Percentiles rank a stretch among this genome's conserved stretches.
Conservation (phyloP, 2,888 invertebrate species). For the Dynastes tityus region DNA sequence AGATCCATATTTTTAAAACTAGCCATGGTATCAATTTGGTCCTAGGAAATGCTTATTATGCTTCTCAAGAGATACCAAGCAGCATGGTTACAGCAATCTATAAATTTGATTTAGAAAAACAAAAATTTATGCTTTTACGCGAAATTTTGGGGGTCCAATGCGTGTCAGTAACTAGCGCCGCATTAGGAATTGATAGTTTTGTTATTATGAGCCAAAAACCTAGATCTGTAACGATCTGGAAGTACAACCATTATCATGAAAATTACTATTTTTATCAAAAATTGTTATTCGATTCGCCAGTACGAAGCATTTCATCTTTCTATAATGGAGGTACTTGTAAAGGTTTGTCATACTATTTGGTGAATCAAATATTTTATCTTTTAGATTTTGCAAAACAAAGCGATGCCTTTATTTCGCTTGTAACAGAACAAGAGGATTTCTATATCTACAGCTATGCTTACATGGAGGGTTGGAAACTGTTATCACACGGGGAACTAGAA, state of each 20-base stretch:
- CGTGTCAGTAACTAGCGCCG: constrained; percentile 63
- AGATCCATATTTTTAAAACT: constrained; percentile 63
- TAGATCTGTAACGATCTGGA: constrained; percentile 63
- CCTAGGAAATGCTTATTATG: constrained; percentile 60
- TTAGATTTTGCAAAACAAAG: constrained; percentile 62
- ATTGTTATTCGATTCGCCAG: constrained; percentile 61
- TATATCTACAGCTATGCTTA: constrained; percentile 65
- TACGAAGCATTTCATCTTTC: constrained; percentile 63
- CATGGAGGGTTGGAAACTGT: constrained; percentile 66
- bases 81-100: constrained; percentile 60
- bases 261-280: constrained; percentile 67
- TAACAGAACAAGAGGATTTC: constrained; percentile 62
- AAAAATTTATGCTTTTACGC: constrained; percentile 62
- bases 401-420: constrained; percentile 65
- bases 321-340: constrained; percentile 63
- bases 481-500: constrained; percentile 63
- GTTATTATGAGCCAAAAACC: constrained; percentile 63
- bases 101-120: constrained; percentile 59
- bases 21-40: constrained; percentile 65
- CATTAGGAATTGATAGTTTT: constrained; percentile 63
- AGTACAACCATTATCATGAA: constrained; percentile 62
- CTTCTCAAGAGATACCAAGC: constrained; percentile 30
- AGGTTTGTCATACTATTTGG: background rate
- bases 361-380: constrained; percentile 12
- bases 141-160: constrained; percentile 62